Conservation (phyloP, 1,140 invertebrate species). For the Drosophila varians region DNA sequence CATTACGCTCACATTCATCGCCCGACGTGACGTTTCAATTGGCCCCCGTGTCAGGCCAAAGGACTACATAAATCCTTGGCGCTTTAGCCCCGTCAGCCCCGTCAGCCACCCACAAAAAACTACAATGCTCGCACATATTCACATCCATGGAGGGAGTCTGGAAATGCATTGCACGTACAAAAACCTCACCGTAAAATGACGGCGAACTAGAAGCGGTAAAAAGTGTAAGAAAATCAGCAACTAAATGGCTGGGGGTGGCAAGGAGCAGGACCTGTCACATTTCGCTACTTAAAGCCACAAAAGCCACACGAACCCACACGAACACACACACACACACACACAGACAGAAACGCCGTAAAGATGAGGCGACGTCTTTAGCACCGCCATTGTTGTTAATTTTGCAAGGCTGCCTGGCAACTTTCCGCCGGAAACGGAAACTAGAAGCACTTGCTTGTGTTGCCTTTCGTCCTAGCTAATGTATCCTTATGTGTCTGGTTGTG, state of each 20-base stretch:
- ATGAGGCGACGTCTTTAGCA: slow-evolving; percentile 71
- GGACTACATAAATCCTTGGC: slow-evolving; percentile 70
- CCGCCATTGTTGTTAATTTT: slow-evolving; percentile 81
- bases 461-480: slow-evolving; percentile 57
- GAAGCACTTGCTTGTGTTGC: slow-evolving; percentile 66
- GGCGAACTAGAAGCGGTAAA: slow-evolving; percentile 63
- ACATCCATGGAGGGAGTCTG: slow-evolving; percentile 1
- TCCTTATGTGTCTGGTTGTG: slow-evolving; percentile 16
- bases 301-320: slow-evolving; percentile 59
- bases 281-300: slow-evolving; percentile 80
- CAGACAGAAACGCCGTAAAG: slow-evolving; percentile 16
- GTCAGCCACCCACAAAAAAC: slow-evolving; percentile 1
- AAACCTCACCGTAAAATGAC: slow-evolving; percentile 58
- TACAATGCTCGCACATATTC: slow-evolving; percentile 42
- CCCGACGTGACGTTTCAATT: slow-evolving; percentile 76
- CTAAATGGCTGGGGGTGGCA: slow-evolving; percentile 42
- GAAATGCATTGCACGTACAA: slow-evolving; percentile 42
- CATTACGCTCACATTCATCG: slow-evolving; percentile 75
- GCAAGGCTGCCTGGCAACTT: slow-evolving; percentile 60
- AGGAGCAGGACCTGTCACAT: slow-evolving; percentile 52
- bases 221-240: slow-evolving; percentile 77
- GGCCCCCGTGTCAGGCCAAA: slow-evolving; percentile 59
- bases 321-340: slow-evolving; percentile 38
- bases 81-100: slow-evolving; percentile 25
- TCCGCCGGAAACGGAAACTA: slow-evolving; percentile 78